These are phyloP conservation scores for Pseudococcus longispinus DNA, from an alignment of 2,888 invertebrate species.

Conservation along the genomic window DNA sequence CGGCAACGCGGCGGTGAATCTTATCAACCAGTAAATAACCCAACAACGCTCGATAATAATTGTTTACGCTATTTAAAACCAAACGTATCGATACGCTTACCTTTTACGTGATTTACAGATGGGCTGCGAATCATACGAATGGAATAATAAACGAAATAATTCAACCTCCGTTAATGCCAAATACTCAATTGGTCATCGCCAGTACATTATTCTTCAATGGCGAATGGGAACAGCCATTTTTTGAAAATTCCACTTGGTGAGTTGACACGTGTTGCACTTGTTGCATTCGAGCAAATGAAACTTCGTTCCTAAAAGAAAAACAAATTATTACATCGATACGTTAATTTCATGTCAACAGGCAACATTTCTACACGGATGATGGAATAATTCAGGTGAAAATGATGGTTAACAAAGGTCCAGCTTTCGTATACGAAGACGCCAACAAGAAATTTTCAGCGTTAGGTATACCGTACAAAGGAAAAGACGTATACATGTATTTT, in stretches of 20 bases:
- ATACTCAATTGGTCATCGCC: slow-evolving; percentile 70
- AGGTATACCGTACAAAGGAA: slow-evolving; percentile 64
- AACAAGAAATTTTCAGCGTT: slow-evolving; percentile 64
- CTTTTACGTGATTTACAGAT: slow-evolving; percentile 61
- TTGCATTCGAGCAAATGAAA: too few species aligned
- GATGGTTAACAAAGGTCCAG: slow-evolving; percentile 72
- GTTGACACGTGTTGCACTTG: not conserved
- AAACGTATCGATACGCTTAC: not conserved
- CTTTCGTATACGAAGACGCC: slow-evolving; percentile 68
- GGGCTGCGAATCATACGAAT: slow-evolving; percentile 71
- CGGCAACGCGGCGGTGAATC: not conserved
- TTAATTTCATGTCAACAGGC: slow-evolving; percentile 46
- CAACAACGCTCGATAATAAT: not conserved
- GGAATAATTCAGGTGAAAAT: slow-evolving; percentile 66
- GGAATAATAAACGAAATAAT: slow-evolving; percentile 72
- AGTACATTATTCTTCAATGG: slow-evolving; percentile 78
- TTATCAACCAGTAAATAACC: slow-evolving; percentile 59
- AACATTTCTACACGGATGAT: slow-evolving; percentile 59
- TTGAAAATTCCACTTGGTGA: slow-evolving; percentile 66
- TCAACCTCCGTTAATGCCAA: slow-evolving; percentile 65
- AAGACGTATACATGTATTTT: slow-evolving; percentile 64
- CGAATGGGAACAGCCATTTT: slow-evolving; percentile 74
- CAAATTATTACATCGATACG: not conserved
- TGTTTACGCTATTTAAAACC: not conserved
- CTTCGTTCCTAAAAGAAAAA: not conserved